Percentiles rank a stretch among this genome's conserved stretches.
Evolutionary conservation across 2,113 vertebrate genomes (phyloP).

Genomic region (Silurus asotus): DNA sequence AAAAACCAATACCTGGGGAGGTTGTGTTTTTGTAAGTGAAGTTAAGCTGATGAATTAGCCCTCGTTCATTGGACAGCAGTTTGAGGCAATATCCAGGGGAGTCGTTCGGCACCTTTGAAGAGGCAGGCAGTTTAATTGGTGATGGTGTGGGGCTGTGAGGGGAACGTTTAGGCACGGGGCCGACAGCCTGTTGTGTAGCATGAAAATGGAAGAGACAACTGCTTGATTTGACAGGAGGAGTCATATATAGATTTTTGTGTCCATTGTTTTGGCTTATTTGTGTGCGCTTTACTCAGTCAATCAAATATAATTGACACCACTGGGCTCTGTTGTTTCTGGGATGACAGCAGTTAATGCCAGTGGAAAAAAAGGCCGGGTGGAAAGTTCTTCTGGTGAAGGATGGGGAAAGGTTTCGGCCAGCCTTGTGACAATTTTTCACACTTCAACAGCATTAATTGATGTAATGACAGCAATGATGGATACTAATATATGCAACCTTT

Average conservation of each 20-base stretch:
- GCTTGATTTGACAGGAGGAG: slow-evolving; percentile 90
- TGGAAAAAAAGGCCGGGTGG: slow-evolving; percentile 70
- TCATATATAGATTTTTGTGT: slow-evolving; percentile 99
- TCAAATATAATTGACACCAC: slow-evolving; percentile 99
- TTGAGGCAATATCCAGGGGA: slow-evolving; percentile 86
- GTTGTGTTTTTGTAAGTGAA: slow-evolving; percentile 80
- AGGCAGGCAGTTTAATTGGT: slow-evolving; percentile 94
- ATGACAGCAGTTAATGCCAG: slow-evolving; percentile 97
- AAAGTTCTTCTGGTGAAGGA: slow-evolving; percentile 82
- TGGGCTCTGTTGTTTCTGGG: slow-evolving; percentile 93
- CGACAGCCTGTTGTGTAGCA: slow-evolving; percentile 79
- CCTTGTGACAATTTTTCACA: slow-evolving; percentile 80
- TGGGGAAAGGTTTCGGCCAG: slow-evolving; percentile 79
- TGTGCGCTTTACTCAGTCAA: slow-evolving; percentile 99
- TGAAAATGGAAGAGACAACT: slow-evolving; percentile 90
- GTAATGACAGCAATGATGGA: slow-evolving; percentile 91
- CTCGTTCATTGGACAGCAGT: slow-evolving; percentile 96
- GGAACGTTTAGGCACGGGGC: slow-evolving; percentile 82
- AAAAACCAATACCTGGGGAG: slow-evolving; percentile 40
- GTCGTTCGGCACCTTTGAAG: slow-evolving; percentile 83
- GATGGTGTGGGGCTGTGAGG: slow-evolving; percentile 72
- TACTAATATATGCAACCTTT: slow-evolving; percentile 88
- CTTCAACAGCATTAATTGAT: slow-evolving; percentile 95
- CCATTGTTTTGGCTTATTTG: slow-evolving; percentile 99
- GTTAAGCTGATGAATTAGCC: slow-evolving; percentile 99